Evolutionary conservation across 2,113 vertebrate species (phyloP), one percentile per base, ranked within the genome.

Genomic region (Sialia sialis): DNA sequence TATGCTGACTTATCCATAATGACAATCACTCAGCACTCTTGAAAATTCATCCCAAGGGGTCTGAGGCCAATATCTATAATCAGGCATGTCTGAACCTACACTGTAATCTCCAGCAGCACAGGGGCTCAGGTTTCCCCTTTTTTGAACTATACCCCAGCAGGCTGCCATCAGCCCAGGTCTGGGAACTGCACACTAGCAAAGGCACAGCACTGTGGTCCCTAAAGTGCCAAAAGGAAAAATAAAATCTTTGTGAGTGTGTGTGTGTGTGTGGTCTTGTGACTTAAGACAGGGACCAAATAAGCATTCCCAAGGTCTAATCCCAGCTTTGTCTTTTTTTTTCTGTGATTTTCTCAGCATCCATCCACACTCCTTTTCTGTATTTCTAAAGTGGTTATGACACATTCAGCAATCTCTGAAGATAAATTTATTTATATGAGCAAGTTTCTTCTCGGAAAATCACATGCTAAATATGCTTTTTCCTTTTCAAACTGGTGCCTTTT

Each of bases 181-280:
- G 49, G n/a, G 74, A 92, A 89, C 30, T 80, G 70, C 41, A 66
- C 58, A 4, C 46, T n/a, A 58, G 66, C 41, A 68, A 81, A 81
- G 48, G 44, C 52, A 34, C 43, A 75, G 49, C 13, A 23, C n/a
- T 4, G 0, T 58, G 20, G 66, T 89, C 60, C 49, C 77, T 41
- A 41, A 93, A 87, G 76, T 54, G 44, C 49, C 54, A 73, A 69
- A 76, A 84, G 48, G 73, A 78, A 72, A 78, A 66, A 52, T 72
- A 94, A 76, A 72, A 44, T 73, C 46, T 74, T 55, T 3, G 4
- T 30, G 23, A 84, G 38, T 63, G 41, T 70, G 51, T 49, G 15
- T 91, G 15, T 91, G 79, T 95, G 95, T 94, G 93, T 94, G 91
- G 89, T 93, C 84, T 87, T 67, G 78, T 91, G 93, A 30, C 78